Conservation (phyloP, 2,888 invertebrate species). For the Acanthopleura granulata region DNA sequence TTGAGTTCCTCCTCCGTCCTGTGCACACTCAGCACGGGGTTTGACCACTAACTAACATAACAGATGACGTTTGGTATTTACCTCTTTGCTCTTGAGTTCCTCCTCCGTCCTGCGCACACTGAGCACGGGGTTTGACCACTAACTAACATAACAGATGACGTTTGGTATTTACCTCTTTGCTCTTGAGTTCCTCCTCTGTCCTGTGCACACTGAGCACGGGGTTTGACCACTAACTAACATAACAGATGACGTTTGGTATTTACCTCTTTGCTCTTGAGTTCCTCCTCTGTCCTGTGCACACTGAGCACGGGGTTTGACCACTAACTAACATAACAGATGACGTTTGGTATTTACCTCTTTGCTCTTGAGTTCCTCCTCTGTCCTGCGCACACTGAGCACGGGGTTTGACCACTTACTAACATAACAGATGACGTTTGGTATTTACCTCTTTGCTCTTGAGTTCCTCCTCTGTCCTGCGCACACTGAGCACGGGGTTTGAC, state of each 20-base stretch:
- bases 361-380: slow-evolving; percentile 90
- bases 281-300: no score
- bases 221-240: slow-evolving; percentile 69
- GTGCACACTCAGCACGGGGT: slow-evolving; percentile 92
- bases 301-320: no score
- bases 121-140: no score
- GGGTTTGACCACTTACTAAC: slow-evolving; percentile 72
- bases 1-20: slow-evolving; percentile 93
- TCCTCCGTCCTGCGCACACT: no score
- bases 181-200: slow-evolving; percentile 90
- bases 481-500: no score
- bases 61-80: slow-evolving; percentile 63
- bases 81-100: slow-evolving; percentile 88
- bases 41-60: slow-evolving; percentile 68
- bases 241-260: slow-evolving; percentile 64
- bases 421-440: slow-evolving; percentile 67
- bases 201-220: slow-evolving; percentile 92
- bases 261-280: slow-evolving; percentile 88
- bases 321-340: no score
- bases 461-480: no score
- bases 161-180: slow-evolving; percentile 84
- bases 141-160: no score
- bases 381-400: slow-evolving; percentile 92
- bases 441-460: slow-evolving; percentile 85
- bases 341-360: slow-evolving; percentile 84